A percentile compares a stretch with the other conserved stretches of the same genome.
phyloP scores from a whole-genome alignment of 2,797 vertebrate genomes.

The Mionectes olivaceus region DNA sequence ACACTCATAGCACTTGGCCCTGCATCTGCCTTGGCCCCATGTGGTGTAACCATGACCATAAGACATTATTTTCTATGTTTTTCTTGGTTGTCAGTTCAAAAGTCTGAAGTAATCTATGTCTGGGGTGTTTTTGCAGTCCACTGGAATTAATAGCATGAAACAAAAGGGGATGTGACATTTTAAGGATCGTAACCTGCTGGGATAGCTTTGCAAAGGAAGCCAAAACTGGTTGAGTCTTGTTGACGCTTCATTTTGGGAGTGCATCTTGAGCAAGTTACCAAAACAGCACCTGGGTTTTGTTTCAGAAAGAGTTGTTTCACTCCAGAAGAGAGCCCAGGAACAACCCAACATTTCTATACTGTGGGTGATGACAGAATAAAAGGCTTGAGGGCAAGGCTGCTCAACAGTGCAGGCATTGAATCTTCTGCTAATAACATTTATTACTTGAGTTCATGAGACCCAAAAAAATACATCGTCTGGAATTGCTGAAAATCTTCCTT shows the following conservation, averaged over 20 bases:
- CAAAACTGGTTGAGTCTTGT: neutral
- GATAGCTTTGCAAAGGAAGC: neutral
- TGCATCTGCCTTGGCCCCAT: neutral
- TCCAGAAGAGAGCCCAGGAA: neutral
- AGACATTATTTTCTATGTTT: neutral
- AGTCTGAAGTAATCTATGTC: neutral
- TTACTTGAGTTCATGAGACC: neutral
- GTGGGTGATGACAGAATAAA: neutral
- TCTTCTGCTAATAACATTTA: neutral
- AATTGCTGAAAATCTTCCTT: neutral
- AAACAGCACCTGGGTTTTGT: neutral
- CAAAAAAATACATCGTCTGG: neutral
- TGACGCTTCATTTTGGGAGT: neutral
- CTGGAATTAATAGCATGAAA: neutral
- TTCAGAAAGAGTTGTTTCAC: neutral
- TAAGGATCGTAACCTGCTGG: neutral
- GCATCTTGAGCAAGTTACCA: neutral
- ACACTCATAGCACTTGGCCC: accelerated
- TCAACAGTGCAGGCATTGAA: neutral
- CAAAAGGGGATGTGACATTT: constrained; percentile 6
- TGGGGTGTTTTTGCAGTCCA: neutral
- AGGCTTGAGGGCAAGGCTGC: neutral
- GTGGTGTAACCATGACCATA: neutral
- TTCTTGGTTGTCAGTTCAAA: neutral
- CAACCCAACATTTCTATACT: neutral